Conservation (phyloP, 2,888 invertebrate genomes). For the Callyntrura guangdongensis region DNA sequence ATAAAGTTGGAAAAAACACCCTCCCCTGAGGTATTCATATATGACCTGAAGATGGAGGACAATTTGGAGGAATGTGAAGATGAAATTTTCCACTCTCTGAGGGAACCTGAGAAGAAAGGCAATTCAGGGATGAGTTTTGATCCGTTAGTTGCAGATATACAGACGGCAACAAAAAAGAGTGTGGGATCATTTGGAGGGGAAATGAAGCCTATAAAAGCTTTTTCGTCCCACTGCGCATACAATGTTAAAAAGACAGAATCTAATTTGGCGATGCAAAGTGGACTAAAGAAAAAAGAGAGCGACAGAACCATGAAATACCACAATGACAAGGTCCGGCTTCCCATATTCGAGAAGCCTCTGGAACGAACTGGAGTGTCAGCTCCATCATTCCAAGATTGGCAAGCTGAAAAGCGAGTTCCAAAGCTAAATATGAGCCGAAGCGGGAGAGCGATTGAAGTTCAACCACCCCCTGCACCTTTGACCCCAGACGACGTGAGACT, state of each 20-base stretch:
- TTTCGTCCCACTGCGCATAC: neutral
- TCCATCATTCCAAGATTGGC: neutral
- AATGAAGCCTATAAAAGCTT: too few relatives aligned
- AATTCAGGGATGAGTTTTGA: neutral
- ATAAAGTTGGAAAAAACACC: neutral
- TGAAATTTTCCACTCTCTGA: neutral
- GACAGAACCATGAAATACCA: neutral
- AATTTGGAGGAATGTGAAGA: neutral
- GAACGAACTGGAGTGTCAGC: neutral
- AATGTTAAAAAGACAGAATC: neutral
- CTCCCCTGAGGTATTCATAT: neutral
- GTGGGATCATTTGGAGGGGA: too few relatives aligned
- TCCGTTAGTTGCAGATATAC: neutral
- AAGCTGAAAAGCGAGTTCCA: neutral
- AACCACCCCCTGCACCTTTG: slow-evolving; percentile 1
- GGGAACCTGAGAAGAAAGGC: neutral
- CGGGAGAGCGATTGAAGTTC: neutral
- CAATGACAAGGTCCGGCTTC: too few relatives aligned
- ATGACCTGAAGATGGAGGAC: neutral
- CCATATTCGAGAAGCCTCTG: neutral
- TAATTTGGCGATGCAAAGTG: too few relatives aligned
- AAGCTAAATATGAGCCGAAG: neutral
- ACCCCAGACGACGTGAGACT: neutral
- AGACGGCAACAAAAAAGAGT: neutral
- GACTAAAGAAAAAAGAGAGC: too few relatives aligned